Conservation (phyloP, 2,888 invertebrate genomes). For the Drosophila mayaguana region DNA sequence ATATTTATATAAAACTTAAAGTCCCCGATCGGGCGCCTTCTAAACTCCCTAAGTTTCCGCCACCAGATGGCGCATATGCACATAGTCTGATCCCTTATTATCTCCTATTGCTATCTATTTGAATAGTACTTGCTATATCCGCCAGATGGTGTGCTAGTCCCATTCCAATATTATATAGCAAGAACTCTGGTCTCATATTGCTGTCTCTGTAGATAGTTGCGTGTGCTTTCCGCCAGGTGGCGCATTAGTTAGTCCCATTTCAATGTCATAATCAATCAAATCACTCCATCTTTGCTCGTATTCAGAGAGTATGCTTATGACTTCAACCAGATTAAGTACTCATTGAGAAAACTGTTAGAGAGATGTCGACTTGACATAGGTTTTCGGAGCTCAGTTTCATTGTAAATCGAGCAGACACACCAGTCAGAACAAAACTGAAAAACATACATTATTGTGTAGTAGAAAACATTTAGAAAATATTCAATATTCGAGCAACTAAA, state of each 20-base stretch:
- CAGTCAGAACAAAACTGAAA: not conserved
- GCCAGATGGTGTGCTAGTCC: not conserved
- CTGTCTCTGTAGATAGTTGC: not conserved
- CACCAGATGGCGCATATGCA: not conserved
- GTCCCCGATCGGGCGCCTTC: too few relatives aligned
- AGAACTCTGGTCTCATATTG: not conserved
- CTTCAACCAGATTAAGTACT: not conserved
- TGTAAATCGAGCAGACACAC: not conserved
- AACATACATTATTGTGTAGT: not conserved
- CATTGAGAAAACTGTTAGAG: not conserved
- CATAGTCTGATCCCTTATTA: too few relatives aligned
- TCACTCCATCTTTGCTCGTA: too few relatives aligned
- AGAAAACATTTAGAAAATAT: not conserved
- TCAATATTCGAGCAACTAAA: not conserved
- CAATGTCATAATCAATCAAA: not conserved
- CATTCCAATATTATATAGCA: not conserved
- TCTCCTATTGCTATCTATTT: not conserved
- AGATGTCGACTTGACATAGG: not conserved
- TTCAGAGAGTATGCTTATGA: too few relatives aligned
- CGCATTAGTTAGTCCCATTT: not conserved
- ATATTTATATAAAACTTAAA: too few relatives aligned
- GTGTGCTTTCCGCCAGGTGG: not conserved
- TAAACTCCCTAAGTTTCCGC: not conserved
- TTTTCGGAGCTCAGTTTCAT: not conserved
- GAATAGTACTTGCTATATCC: too few relatives aligned